Percentiles rank a stretch among this genome's conserved stretches.
These are phyloP conservation scores for Parnassius smintheus DNA, from an alignment of 2,888 invertebrate species.

Conservation along the genomic window DNA sequence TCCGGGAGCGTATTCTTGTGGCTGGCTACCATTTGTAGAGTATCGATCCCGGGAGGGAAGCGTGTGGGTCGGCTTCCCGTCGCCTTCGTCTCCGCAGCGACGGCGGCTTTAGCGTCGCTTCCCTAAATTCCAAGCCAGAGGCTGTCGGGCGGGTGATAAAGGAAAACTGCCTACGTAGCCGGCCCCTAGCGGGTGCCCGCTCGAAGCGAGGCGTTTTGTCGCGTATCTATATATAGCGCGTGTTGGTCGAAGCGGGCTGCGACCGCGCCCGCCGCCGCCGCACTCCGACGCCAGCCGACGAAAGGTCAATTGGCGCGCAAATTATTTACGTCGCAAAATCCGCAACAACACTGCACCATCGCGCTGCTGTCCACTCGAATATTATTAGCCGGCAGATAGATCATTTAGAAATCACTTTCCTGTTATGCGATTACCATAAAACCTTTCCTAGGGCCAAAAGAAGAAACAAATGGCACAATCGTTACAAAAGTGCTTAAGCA, in stretches of 20 bases:
- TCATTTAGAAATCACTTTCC: background rate
- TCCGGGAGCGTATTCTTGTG: slow-evolving; percentile 34
- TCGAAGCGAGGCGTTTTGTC: slow-evolving; percentile 67
- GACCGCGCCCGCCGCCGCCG: slow-evolving; percentile 60
- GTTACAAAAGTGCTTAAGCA: no score
- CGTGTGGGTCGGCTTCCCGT: slow-evolving; percentile 74
- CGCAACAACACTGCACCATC: slow-evolving; percentile 61
- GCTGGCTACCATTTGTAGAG: slow-evolving; percentile 74
- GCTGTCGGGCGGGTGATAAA: slow-evolving; percentile 77
- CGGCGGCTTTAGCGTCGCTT: slow-evolving; percentile 65
- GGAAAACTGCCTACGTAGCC: slow-evolving; percentile 76
- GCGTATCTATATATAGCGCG: slow-evolving; percentile 76
- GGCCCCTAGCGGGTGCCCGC: slow-evolving; percentile 73
- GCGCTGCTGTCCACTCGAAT: slow-evolving; percentile 27
- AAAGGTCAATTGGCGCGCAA: slow-evolving; percentile 81
- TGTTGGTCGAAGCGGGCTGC: slow-evolving; percentile 63
- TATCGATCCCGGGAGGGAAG: slow-evolving; percentile 78
- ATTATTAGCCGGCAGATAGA: slow-evolving; percentile 15
- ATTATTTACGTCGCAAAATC: slow-evolving; percentile 80
- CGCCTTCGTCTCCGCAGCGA: slow-evolving; percentile 64
- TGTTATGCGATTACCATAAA: background rate
- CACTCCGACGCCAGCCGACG: slow-evolving; percentile 62
- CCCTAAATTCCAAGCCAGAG: slow-evolving; percentile 73
- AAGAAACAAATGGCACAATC: no score
- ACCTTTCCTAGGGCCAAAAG: no score